A percentile compares a stretch with the other conserved stretches of the same genome.
phyloP scores from a whole-genome alignment of 2,113 vertebrate species.

The Chaetops frenatus region DNA sequence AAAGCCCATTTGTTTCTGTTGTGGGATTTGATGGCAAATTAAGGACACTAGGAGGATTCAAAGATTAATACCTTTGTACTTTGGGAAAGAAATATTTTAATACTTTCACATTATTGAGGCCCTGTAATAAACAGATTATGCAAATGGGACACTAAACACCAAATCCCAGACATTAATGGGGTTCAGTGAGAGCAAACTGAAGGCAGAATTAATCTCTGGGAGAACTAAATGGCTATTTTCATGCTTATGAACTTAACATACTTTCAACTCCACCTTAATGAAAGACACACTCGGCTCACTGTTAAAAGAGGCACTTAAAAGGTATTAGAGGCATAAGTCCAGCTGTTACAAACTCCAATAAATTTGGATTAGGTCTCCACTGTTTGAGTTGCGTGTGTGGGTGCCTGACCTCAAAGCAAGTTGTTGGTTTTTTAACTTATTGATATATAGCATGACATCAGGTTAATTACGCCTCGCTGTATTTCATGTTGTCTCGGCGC shows the following conservation, averaged over 20 bases:
- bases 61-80: constrained; percentile 31
- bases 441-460: constrained; percentile 69
- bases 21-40: constrained; percentile 54
- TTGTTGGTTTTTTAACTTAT: constrained; percentile 55
- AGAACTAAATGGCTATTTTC: constrained; percentile 63
- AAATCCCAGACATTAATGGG: constrained; percentile 32
- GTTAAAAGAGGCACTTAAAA: constrained; percentile 70
- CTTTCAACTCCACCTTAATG: constrained; percentile 55
- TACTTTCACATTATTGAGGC: background rate
- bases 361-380: constrained; percentile 69
- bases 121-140: constrained; percentile 50
- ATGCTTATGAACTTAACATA: constrained; percentile 62
- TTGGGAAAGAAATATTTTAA: constrained; percentile 51
- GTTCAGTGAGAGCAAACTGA: constrained; percentile 9
- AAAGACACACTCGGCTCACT: constrained; percentile 52
- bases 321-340: constrained; percentile 65
- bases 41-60: constrained; percentile 36
- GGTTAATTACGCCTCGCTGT: constrained; percentile 47
- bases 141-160: constrained; percentile 42
- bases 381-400: constrained; percentile 61
- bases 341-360: constrained; percentile 67
- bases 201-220: constrained; percentile 50
- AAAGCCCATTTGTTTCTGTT: constrained; percentile 40
- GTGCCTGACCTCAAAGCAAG: constrained; percentile 67
- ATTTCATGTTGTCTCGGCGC: constrained; percentile 42